A percentile compares a stretch with the other conserved stretches of the same genome.
phyloP scores from a whole-genome alignment of 2,797 vertebrate species.

The Oreortyx pictus region DNA sequence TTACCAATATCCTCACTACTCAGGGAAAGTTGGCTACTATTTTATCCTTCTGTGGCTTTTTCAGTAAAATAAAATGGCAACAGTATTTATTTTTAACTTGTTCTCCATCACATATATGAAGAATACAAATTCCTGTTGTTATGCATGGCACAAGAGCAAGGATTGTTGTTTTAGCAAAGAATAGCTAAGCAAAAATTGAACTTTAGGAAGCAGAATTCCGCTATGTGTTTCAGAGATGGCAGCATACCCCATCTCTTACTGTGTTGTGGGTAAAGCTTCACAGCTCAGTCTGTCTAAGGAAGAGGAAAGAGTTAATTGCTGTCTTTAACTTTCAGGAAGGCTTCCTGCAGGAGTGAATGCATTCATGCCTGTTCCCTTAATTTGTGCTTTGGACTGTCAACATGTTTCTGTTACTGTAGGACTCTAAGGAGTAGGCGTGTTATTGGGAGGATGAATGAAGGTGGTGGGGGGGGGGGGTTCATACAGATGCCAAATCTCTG shows the following conservation, averaged over 20 bases:
- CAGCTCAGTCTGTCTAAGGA: background rate
- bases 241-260: background rate
- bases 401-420: accelerated
- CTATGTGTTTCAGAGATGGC: background rate
- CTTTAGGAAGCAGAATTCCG: background rate
- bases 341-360: background rate
- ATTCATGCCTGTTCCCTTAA: background rate
- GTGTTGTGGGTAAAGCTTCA: background rate
- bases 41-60: background rate
- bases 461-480: background rate
- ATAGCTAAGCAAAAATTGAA: background rate
- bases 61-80: background rate
- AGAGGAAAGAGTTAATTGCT: background rate
- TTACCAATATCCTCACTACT: background rate
- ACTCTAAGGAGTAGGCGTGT: background rate
- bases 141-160: background rate
- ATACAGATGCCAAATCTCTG: background rate
- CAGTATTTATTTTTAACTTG: background rate
- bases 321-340: background rate
- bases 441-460: background rate
- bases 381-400: background rate
- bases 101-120: background rate
- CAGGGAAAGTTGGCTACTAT: background rate
- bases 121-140: background rate
- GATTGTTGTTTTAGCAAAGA: background rate